phyloP scores from a whole-genome alignment of 2,888 invertebrate species.

The Subacronicta megacephala region DNA sequence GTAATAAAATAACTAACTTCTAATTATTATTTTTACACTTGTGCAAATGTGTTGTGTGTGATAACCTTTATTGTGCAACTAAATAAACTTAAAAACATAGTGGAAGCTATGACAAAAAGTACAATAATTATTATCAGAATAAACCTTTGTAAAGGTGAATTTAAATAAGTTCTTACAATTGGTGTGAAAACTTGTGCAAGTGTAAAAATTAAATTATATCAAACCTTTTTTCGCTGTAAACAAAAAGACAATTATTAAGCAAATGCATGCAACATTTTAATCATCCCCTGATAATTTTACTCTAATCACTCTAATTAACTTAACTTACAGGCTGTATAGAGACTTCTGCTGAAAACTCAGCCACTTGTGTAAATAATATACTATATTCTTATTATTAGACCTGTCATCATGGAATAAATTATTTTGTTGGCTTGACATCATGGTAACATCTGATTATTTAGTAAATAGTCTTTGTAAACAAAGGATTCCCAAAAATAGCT shows the following conservation, averaged over 20 bases:
- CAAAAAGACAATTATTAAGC: slow-evolving; percentile 59
- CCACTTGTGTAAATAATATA: background rate
- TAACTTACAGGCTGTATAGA: background rate
- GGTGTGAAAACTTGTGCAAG: slow-evolving; percentile 39
- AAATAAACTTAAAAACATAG: slow-evolving; percentile 10
- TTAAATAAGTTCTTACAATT: background rate
- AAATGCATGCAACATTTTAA: slow-evolving; percentile 44
- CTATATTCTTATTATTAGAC: background rate
- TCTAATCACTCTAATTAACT: too few relatives aligned
- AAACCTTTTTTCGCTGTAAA: slow-evolving; percentile 87
- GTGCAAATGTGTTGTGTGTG: slow-evolving; percentile 36
- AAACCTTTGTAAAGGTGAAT: background rate
- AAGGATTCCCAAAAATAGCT: slow-evolving; percentile 70
- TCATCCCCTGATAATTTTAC: background rate
- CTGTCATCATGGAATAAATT: slow-evolving; percentile 27
- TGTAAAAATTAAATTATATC: slow-evolving; percentile 52
- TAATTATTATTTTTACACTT: slow-evolving; percentile 30
- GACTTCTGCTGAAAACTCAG: background rate
- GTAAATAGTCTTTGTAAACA: slow-evolving; percentile 59
- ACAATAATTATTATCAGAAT: background rate
- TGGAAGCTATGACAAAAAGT: background rate
- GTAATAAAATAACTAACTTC: background rate
- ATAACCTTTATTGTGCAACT: slow-evolving; percentile 6
- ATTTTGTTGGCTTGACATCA: slow-evolving; percentile 28
- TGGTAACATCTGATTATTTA: slow-evolving; percentile 37